Percentiles rank a stretch among this genome's conserved stretches.
phyloP scores from a whole-genome alignment of 1,140 invertebrate species.

The Nephila pilipes region DNA sequence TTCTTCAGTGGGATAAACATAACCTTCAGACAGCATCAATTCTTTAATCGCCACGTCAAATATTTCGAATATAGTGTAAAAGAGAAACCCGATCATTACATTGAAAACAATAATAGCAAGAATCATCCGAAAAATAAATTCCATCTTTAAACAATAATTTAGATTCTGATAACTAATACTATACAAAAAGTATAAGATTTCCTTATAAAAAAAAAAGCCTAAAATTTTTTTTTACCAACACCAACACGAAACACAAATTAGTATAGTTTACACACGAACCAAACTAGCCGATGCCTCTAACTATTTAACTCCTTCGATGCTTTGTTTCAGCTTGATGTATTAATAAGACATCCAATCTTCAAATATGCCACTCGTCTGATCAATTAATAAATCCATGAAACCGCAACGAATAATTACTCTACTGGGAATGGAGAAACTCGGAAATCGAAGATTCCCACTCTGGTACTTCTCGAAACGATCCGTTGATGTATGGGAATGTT shows the following conservation, averaged over 20 bases:
- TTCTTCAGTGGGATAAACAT: not conserved
- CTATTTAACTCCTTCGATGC: no score
- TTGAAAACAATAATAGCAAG: conserved; percentile 46
- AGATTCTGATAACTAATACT: no score
- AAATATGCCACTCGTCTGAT: not conserved
- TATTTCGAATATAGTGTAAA: conserved; percentile 33
- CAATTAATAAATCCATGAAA: not conserved
- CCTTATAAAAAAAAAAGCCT: no score
- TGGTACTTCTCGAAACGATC: not conserved
- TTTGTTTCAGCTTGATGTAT: no score
- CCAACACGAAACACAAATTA: no score
- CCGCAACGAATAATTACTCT: not conserved
- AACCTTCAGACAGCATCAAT: not conserved
- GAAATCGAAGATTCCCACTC: not conserved
- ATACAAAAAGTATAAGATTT: no score
- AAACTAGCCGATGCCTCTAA: no score
- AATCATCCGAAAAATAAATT: conserved; percentile 23
- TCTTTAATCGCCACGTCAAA: not conserved
- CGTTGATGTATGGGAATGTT: not conserved
- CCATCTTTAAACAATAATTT: not conserved
- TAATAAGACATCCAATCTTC: no score
- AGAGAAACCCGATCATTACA: conserved; percentile 43
- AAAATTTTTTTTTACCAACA: no score
- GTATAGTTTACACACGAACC: no score
- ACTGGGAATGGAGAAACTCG: not conserved